A percentile compares a stretch with the other conserved stretches of the same genome.
These are phyloP conservation scores for Muraenolepis orangiensis DNA, from an alignment of 2,797 vertebrate genomes.

Conservation along the genomic window DNA sequence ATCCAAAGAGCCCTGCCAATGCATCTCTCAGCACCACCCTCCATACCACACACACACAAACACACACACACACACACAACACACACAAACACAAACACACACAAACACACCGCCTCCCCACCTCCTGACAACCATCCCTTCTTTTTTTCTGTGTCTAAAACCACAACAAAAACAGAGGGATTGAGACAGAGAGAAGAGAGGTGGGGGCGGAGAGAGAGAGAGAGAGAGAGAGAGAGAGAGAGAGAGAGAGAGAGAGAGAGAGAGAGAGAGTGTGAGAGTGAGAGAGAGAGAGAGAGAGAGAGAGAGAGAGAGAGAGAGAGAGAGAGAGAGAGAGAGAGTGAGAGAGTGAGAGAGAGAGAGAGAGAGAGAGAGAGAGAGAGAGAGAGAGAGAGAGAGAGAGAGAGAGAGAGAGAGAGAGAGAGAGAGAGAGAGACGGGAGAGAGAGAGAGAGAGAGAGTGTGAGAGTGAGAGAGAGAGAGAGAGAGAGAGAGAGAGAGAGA, in stretches of 20 bases:
- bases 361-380: background rate
- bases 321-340: background rate
- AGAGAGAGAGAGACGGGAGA: background rate
- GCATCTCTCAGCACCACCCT: conserved; percentile 19
- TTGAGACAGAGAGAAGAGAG: background rate
- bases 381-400: background rate
- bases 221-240: conserved; percentile 1
- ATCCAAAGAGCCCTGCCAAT: conserved; percentile 42
- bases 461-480: background rate
- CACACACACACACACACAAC: background rate
- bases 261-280: background rate
- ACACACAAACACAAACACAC: background rate
- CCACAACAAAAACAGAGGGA: background rate
- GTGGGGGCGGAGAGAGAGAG: background rate
- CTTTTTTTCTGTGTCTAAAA: background rate
- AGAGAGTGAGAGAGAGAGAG: conserved; percentile 14
- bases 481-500: background rate
- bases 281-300: background rate
- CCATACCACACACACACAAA: background rate
- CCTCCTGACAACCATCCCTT: conserved; percentile 8
- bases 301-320: background rate
- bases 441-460: background rate
- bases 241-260: background rate
- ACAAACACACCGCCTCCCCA: background rate
- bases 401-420: background rate